phyloP scores from a whole-genome alignment of 1,140 invertebrate genomes.

The Apolygus lucorum region DNA sequence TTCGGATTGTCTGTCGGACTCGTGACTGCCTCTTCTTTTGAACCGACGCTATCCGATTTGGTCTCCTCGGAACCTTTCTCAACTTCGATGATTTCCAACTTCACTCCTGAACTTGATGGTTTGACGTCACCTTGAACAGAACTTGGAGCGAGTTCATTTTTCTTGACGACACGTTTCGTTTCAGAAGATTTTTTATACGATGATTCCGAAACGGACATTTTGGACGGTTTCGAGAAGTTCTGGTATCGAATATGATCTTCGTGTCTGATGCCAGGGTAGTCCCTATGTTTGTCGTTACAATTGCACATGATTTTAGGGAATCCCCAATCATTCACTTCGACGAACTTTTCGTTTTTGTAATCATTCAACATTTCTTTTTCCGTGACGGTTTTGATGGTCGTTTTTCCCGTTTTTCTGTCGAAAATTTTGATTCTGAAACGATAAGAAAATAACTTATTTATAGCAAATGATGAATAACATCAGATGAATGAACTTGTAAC shows the following conservation, averaged over 20 bases:
- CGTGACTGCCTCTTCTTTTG: neutral
- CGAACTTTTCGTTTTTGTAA: slow-evolving; percentile 23
- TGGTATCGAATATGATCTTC: slow-evolving; percentile 13
- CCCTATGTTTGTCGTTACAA: slow-evolving; percentile 24
- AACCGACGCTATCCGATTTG: neutral
- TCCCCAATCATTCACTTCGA: slow-evolving; percentile 26
- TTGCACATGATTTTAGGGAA: slow-evolving; percentile 27
- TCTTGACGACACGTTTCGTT: neutral
- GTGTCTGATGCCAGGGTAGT: slow-evolving; percentile 10
- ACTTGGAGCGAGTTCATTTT: neutral
- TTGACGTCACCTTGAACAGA: neutral
- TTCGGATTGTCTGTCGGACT: neutral
- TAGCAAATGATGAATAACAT: too few relatives aligned
- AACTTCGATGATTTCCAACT: too few relatives aligned
- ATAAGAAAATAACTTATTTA: neutral
- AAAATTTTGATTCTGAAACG: slow-evolving; percentile 21
- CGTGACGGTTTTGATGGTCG: slow-evolving; percentile 8
- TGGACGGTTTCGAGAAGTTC: neutral
- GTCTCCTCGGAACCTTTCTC: neutral
- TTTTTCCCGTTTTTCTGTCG: slow-evolving; percentile 8
- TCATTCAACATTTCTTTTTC: slow-evolving; percentile 17
- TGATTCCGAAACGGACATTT: neutral
- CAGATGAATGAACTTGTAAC: too few relatives aligned
- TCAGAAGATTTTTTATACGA: neutral
- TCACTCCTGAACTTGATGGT: too few relatives aligned